Evolutionary conservation across 2,888 invertebrate genomes (phyloP), one percentile per base, ranked within the genome.

Genomic region (Agapetus fuscipes): DNA sequence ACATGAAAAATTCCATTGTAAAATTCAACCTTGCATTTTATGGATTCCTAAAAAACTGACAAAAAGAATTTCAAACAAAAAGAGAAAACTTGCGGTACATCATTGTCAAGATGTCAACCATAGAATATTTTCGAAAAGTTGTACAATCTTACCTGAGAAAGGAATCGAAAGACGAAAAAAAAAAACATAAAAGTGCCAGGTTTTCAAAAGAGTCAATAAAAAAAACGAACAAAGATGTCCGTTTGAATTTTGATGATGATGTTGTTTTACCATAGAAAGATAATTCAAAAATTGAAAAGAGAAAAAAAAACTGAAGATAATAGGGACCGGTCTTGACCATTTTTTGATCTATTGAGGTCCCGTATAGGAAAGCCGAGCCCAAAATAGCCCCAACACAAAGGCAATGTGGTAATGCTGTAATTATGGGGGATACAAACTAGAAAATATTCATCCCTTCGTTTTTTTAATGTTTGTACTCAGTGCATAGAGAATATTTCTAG

Each of bases 241-340:
- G 41, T 34, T 33, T n/a, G n/a, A n/a, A n/a, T n/a, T n/a, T n/a
- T 46, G 44, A 46, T 46, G 39, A 46, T 44, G 41, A 44, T 44
- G 43, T 46, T 44, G 43, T 46, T 46, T 41, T 38, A 43, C 46
- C 36, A 27, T 43, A 46, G 41, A 44, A 43, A 31, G 39, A 29
- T 34, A 32, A 26, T 32, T 35, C 30, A 43, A 37, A 30, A 35
- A 30, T 39, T 41, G 25, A 16, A 39, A 33, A 36, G 27, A 20
- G 17, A 29, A 31, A 42, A 41, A 30, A 37, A 27, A 30, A 38
- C 33, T 43, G 31, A 38, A 17, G 10, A 5, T 11, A 24, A 17
- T 17, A 27, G 16, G 36, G n/a, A 13, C 12, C 9, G 28, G 29
- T 25, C 28, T 30, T 31, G 34, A 43, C 34, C 39, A 31, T 43